Percentiles rank a stretch among this genome's conserved stretches.
phyloP scores from a whole-genome alignment of 2,113 vertebrate genomes.

The Manacus vitellinus region DNA sequence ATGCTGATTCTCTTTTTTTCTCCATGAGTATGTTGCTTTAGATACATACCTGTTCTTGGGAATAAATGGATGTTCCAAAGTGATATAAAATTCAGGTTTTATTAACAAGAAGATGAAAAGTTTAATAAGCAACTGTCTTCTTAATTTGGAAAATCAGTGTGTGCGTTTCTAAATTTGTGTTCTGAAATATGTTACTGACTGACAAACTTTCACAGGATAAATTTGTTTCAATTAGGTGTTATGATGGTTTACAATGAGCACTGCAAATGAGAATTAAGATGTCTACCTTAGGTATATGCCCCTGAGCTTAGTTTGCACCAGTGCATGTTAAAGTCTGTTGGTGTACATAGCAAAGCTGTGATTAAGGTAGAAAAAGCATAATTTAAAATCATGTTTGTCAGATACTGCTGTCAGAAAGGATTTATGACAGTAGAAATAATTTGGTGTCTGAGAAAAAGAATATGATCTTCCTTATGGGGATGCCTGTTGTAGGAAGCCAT shows the following conservation, averaged over 20 bases:
- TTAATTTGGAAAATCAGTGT: not conserved
- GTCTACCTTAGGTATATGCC: not conserved
- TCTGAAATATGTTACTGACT: not conserved
- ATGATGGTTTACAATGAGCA: not conserved
- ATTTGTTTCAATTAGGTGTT: not conserved
- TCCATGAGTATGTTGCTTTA: not conserved
- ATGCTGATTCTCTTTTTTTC: not conserved
- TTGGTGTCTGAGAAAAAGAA: not conserved
- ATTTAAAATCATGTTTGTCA: not conserved
- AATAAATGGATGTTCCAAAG: not conserved
- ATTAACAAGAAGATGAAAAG: not conserved
- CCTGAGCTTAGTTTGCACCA: not conserved
- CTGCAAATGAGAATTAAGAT: not conserved
- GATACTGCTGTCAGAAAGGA: not conserved
- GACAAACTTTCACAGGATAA: not conserved
- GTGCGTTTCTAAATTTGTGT: not conserved
- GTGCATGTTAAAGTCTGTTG: not conserved
- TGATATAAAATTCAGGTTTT: not conserved
- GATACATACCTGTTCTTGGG: not conserved
- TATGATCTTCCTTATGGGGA: not conserved
- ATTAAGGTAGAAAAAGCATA: not conserved
- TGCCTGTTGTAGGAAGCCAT: fast-evolving
- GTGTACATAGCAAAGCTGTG: not conserved
- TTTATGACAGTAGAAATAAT: not conserved
- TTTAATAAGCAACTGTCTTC: not conserved